Evolutionary conservation across 2,888 invertebrate species (phyloP), one percentile per base, ranked within the genome.

Genomic region (Boloria euphrosyne): DNA sequence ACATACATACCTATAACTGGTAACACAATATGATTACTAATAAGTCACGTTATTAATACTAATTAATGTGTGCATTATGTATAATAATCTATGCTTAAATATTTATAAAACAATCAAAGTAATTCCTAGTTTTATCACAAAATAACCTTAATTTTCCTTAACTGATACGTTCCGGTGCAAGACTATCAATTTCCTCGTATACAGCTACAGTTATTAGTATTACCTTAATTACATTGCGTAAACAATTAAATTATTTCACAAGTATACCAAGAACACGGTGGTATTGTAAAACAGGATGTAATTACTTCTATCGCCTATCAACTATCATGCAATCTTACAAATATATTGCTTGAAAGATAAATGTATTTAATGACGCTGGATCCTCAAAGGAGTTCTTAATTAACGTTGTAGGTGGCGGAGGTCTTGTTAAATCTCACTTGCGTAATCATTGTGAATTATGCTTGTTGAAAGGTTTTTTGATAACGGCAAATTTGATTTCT

Each of bases 271-370:
- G 44, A 67, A 60, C 47, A 57, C 65, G 67, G 55, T 65, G 62
- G 63, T 61, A 61, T 54, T 58, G 68, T 66, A 55, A 52, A 46
- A 49, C 66, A 68, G 70, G 68, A 68, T 68, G 70, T 61, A 70
- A 70, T 70, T 70, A 70, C 51, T 22, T 50, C 57, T 51, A 66
- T 63, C 51, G 65, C 49, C 67, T 62, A 65, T 68, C 65, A 53
- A 47, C 60, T 52, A 67, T 62, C 67, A n/a, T 52, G 68, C 68
- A 66, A 70, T 66, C 65, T 68, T 14, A 61, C 16, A 63, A 68
- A 68, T 66, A 61, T 68, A 68, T 66, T 68, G 61, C 63, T 61
- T 58, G 43, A 51, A 65, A 70, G 68, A 68, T 70, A 64, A 70
- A 67, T 67, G 65, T 65, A 60, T 65, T 63, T 70, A 70, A 70